Evolutionary conservation across 37 sponge, comb jelly and placozoan species (phyloP).

Genomic region (Theonella swinhoei): DNA sequence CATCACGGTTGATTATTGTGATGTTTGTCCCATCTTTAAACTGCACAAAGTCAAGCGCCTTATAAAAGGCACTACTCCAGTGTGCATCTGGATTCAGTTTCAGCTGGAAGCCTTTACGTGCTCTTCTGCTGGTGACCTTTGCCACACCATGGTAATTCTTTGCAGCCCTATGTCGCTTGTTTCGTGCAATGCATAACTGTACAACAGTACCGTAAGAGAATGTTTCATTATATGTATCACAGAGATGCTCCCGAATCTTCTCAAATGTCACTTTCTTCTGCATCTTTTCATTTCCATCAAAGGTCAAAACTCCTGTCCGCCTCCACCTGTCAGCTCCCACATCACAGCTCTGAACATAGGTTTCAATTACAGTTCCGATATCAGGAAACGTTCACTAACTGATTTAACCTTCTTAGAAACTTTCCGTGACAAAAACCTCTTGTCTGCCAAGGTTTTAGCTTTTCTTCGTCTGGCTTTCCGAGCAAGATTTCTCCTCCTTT

Average conservation of each 20-base stretch:
- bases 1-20: constrained; percentile 56
- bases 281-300: constrained; percentile 50
- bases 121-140: constrained; percentile 35
- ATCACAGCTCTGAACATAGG: constrained; percentile 13
- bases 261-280: constrained; percentile 48
- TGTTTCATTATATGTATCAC: background rate
- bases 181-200: constrained; percentile 46
- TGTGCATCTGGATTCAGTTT: constrained; percentile 45
- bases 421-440: constrained; percentile 15
- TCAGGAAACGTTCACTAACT: constrained; percentile 4
- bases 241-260: constrained; percentile 23
- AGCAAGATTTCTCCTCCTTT: constrained; percentile 21
- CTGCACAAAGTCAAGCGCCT: constrained; percentile 12
- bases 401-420: background rate
- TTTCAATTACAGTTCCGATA: constrained; percentile 41
- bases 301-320: constrained; percentile 51
- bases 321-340: constrained; percentile 56
- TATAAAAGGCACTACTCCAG: constrained; percentile 26
- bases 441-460: too few relatives aligned
- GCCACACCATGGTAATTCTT: constrained; percentile 33
- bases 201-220: constrained; percentile 57
- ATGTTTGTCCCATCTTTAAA: constrained; percentile 39
- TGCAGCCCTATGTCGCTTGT: constrained; percentile 40
- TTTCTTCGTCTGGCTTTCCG: constrained; percentile 42
- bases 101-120: constrained; percentile 35